Evolutionary conservation across 2,113 vertebrate species (phyloP).

Genomic region (Chinchilla lanigera): DNA sequence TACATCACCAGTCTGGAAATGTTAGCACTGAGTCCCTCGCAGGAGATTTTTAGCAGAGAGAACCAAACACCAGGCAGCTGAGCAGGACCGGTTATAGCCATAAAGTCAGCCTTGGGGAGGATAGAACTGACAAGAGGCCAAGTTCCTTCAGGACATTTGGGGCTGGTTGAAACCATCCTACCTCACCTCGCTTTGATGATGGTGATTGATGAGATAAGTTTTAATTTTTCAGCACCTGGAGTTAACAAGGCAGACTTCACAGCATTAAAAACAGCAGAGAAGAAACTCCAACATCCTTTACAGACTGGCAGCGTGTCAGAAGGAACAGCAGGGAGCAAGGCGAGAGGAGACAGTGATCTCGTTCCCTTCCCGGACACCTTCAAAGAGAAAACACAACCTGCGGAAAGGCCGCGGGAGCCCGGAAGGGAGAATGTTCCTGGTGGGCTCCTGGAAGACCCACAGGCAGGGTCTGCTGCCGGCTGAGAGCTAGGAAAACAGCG

Average conservation of each 20-base stretch:
- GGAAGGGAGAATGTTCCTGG: background rate
- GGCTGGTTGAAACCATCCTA: conserved; percentile 72
- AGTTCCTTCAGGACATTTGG: conserved; percentile 57
- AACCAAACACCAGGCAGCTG: background rate
- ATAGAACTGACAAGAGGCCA: conserved; percentile 59
- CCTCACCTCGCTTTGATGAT: conserved; percentile 75
- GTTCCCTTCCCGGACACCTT: background rate
- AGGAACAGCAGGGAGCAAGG: background rate
- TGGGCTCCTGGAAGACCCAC: background rate
- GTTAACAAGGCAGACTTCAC: conserved; percentile 34
- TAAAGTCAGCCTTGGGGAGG: background rate
- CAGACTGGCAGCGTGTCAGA: background rate
- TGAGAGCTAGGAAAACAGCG: background rate
- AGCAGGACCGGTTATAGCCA: background rate
- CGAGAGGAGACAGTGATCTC: background rate
- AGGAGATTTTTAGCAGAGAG: background rate
- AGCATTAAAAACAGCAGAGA: conserved; percentile 49
- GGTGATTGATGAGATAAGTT: conserved; percentile 61
- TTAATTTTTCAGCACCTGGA: conserved; percentile 72
- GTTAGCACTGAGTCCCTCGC: background rate
- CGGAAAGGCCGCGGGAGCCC: background rate
- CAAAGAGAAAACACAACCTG: background rate
- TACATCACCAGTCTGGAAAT: background rate
- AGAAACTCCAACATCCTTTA: background rate
- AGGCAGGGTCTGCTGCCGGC: background rate